Percentiles rank a stretch among this genome's conserved stretches.
Evolutionary conservation across 2,888 invertebrate genomes (phyloP).

Genomic region (Notocelia uddmanniana): DNA sequence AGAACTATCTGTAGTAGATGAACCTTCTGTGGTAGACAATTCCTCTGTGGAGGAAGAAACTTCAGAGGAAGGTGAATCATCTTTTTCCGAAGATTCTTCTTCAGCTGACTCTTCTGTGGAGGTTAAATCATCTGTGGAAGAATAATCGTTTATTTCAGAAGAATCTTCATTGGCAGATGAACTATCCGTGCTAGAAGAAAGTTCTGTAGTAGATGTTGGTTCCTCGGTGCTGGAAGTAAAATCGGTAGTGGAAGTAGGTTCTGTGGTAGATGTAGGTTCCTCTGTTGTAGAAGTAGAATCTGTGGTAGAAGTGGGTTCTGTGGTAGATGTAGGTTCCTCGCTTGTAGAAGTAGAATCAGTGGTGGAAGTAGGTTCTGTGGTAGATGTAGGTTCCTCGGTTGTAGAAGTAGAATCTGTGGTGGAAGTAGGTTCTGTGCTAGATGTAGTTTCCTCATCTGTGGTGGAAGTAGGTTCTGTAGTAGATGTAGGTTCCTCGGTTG

Average conservation of each 20-base stretch:
- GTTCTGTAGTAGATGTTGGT: neutral
- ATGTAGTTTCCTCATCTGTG: neutral
- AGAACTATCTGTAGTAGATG: neutral
- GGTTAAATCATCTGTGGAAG: neutral
- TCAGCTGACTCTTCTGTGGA: neutral
- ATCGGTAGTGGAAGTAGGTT: neutral
- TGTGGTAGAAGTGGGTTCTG: neutral
- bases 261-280: neutral
- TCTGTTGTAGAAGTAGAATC: no score
- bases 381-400: no score
- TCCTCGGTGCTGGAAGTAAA: neutral
- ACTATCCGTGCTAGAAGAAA: neutral
- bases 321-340: neutral
- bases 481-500: neutral
- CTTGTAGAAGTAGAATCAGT: neutral
- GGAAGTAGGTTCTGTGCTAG: neutral
- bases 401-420: neutral
- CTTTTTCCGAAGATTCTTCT: neutral
- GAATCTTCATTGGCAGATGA: neutral
- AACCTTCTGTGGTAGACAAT: neutral
- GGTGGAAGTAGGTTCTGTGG: neutral
- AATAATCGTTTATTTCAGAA: neutral
- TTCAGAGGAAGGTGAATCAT: conserved; percentile 1
- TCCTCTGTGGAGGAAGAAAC: neutral
- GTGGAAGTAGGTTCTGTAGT: neutral